Evolutionary conservation across 1,140 invertebrate species (phyloP).

Genomic region (Cotesia chilonis): DNA sequence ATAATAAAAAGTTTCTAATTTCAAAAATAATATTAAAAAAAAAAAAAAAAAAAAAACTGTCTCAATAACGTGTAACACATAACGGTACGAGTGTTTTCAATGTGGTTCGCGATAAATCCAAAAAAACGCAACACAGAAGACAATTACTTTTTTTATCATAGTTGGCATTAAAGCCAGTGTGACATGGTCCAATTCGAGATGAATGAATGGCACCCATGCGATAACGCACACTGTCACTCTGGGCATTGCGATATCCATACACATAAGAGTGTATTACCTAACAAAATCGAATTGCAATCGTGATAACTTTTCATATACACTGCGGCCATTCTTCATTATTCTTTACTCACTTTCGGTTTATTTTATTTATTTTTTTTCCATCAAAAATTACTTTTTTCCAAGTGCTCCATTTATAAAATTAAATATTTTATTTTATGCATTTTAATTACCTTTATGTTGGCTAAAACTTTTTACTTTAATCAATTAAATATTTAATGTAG

Average conservation of each 20-base stretch:
- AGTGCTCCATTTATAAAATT: not conserved
- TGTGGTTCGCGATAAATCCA: not conserved
- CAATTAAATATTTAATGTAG: too few species aligned
- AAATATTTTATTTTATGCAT: too few species aligned
- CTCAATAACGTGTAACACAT: too few species aligned
- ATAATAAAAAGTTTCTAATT: too few species aligned
- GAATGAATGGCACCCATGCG: constrained; percentile 30
- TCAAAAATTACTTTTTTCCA: not conserved
- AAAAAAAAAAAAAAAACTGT: too few species aligned
- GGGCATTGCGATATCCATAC: not conserved
- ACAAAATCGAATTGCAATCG: constrained; percentile 29
- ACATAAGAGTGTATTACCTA: not conserved
- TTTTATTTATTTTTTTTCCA: not conserved
- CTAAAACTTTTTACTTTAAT: too few species aligned
- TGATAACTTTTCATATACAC: constrained; percentile 13
- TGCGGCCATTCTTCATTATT: constrained; percentile 14
- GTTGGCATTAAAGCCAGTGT: not conserved
- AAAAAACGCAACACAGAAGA: too few species aligned
- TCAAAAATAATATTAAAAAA: too few species aligned
- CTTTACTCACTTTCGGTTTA: not conserved
- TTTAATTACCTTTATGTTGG: too few species aligned
- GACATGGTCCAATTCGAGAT: constrained; percentile 27
- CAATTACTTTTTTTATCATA: constrained; percentile 24
- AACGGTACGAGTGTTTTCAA: too few species aligned
- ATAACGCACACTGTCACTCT: constrained; percentile 10